These are phyloP conservation scores for Lipophrys pholis DNA, from an alignment of 2,113 vertebrate species.

Conservation along the genomic window DNA sequence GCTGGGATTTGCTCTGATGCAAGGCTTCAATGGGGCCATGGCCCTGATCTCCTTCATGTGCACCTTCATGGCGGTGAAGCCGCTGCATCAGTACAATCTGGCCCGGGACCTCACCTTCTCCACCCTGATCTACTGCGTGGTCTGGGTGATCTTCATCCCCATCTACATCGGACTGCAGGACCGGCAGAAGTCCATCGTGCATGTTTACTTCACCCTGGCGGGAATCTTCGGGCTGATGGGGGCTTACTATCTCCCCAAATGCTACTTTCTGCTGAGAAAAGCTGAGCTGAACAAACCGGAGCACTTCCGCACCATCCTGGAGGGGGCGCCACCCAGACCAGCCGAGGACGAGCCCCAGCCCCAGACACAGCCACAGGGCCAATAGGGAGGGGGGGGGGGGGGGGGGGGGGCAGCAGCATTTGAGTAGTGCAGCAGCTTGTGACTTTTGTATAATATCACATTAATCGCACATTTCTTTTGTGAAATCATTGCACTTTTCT, in stretches of 20 bases:
- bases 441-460: no score
- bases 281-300: slow-evolving; percentile 85
- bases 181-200: slow-evolving; percentile 69
- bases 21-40: slow-evolving; percentile 75
- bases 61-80: slow-evolving; percentile 89
- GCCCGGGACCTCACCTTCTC: slow-evolving; percentile 89
- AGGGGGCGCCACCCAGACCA: slow-evolving; percentile 61
- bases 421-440: no score
- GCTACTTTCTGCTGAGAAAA: slow-evolving; percentile 83
- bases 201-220: slow-evolving; percentile 76
- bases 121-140: slow-evolving; percentile 82
- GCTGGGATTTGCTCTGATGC: slow-evolving; percentile 79
- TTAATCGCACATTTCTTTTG: no score
- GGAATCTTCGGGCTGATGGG: slow-evolving; percentile 82
- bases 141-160: slow-evolving; percentile 88
- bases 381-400: no score
- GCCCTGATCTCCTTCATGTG: slow-evolving; percentile 86
- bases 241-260: slow-evolving; percentile 87
- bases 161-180: slow-evolving; percentile 76
- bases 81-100: slow-evolving; percentile 80
- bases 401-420: no score
- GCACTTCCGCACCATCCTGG: slow-evolving; percentile 82
- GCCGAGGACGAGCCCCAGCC: slow-evolving; percentile 62
- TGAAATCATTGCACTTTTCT: no score
- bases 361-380: background rate